Conservation (phyloP, 53 echinoderm and acorn worm species). For the Stichopus horrens region DNA sequence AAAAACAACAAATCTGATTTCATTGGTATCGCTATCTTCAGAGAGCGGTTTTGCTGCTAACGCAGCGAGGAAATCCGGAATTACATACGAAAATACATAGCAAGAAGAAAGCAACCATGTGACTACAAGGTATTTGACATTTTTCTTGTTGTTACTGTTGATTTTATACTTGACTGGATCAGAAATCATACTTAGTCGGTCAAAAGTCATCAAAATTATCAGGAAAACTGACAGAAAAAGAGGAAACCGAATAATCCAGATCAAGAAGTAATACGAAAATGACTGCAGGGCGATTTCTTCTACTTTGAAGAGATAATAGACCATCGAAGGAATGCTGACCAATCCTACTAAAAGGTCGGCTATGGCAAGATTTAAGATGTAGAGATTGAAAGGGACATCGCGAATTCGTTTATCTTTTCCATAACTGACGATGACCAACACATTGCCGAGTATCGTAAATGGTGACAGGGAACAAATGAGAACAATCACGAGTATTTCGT, state of each 20-base stretch:
- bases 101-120: not conserved
- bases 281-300: not conserved
- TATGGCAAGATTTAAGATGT: not conserved
- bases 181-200: not conserved
- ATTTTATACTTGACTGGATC: constrained; percentile 5
- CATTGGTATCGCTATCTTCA: not conserved
- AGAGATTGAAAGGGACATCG: not conserved
- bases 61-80: too few species aligned
- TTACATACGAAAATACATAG: too few species aligned
- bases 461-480: not conserved
- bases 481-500: not conserved
- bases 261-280: not conserved
- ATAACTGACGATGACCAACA: not conserved
- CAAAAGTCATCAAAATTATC: not conserved
- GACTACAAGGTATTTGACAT: not conserved
- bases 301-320: not conserved
- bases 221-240: too few species aligned
- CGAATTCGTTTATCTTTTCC: not conserved
- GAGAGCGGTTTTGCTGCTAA: too few species aligned
- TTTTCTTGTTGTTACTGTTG: not conserved
- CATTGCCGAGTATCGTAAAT: not conserved
- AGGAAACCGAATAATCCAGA: not conserved
- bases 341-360: not conserved
- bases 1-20: not conserved
- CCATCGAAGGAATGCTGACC: not conserved